Percentiles rank a stretch among this genome's conserved stretches.
Evolutionary conservation across 2,888 invertebrate species (phyloP).

Genomic region (Halictus ligatus): DNA sequence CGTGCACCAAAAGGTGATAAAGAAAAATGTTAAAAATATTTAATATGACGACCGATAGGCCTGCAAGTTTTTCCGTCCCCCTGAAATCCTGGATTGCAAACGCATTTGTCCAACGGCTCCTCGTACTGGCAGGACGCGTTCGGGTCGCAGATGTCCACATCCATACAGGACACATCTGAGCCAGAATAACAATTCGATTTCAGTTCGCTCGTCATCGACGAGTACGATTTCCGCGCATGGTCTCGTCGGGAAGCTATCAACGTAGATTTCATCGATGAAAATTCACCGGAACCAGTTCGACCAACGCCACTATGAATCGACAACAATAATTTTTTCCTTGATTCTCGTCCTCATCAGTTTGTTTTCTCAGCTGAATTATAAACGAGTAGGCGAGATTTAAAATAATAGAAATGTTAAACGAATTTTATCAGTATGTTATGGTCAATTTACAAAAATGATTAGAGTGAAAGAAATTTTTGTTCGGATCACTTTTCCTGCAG

Average conservation of each 20-base stretch:
- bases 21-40: neutral
- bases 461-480: neutral
- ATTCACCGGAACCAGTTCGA: neutral
- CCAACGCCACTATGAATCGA: neutral
- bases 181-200: constrained; percentile 47
- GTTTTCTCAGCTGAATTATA: neutral
- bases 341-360: neutral
- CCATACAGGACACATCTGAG: constrained; percentile 86
- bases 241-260: neutral
- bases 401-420: neutral
- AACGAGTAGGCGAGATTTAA: neutral
- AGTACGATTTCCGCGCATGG: neutral
- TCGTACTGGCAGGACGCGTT: constrained; percentile 92
- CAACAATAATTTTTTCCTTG: neutral
- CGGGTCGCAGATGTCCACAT: constrained; percentile 88
- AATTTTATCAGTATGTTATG: neutral
- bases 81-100: constrained; percentile 92
- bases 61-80: constrained; percentile 93
- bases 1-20: neutral
- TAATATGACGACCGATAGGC: constrained; percentile 85
- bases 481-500: no score
- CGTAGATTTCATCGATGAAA: neutral
- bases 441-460: neutral
- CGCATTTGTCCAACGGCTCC: constrained; percentile 88
- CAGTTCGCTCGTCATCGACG: constrained; percentile 21